phyloP scores from a whole-genome alignment of 2,797 vertebrate species.

The Ceyx erithaca region DNA sequence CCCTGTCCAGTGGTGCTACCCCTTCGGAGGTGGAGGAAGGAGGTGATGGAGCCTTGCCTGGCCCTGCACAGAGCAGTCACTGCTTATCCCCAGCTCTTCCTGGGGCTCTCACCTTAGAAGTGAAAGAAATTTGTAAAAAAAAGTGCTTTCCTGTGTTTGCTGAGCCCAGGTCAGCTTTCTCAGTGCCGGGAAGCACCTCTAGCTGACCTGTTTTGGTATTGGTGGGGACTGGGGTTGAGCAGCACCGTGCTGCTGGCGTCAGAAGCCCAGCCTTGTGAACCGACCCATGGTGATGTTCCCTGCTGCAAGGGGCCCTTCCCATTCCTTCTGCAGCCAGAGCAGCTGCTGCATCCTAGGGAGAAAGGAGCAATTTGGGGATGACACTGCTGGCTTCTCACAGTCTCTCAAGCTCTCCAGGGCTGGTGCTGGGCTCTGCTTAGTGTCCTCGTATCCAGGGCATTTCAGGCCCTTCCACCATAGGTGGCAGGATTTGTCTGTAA shows the following conservation, averaged over 20 bases:
- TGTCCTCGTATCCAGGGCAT: not conserved
- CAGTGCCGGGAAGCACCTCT: not conserved
- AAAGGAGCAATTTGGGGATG: not conserved
- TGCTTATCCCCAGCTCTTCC: not conserved
- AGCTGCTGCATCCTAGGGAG: fast-evolving
- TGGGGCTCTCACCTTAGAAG: not conserved
- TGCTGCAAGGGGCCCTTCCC: not conserved
- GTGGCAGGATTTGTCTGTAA: not conserved
- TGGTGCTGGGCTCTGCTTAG: not conserved
- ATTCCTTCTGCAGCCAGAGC: not conserved
- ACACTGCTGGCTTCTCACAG: not conserved
- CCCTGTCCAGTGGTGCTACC: not conserved
- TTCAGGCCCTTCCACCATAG: fast-evolving
- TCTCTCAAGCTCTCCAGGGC: not conserved
- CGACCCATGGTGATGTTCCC: fast-evolving
- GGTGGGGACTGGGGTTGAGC: not conserved
- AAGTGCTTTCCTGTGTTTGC: fast-evolving
- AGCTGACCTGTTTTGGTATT: fast-evolving
- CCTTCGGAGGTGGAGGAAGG: not conserved
- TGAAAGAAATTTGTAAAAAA: not conserved
- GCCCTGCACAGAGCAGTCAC: not conserved
- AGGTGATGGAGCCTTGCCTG: fast-evolving
- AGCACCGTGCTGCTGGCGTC: fast-evolving
- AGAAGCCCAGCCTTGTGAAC: not conserved
- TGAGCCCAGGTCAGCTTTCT: not conserved